Evolutionary conservation across 2,113 vertebrate genomes (phyloP), one percentile per base, ranked within the genome.

Genomic region (Hippolais icterina): DNA sequence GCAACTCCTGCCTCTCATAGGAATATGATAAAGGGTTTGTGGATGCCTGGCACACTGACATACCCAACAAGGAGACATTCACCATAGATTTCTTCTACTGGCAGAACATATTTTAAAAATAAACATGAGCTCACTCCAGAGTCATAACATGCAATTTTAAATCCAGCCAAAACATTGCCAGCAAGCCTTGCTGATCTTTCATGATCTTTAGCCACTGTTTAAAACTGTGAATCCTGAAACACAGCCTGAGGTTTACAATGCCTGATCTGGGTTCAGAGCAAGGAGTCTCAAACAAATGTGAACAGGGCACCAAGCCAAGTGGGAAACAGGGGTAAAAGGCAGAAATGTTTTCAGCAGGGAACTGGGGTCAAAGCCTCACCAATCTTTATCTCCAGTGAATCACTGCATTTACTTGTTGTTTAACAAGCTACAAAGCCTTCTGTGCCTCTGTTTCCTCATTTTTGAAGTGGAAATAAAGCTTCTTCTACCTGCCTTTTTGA

Each of bases 1-100:
- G 72, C 39, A 83, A 80, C 69, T 68, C 44, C 72, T 50, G 31
- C 33, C 79, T 23, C 64, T 92, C 80, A 50, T 3, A 87, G 88
- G 79, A 90, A 80, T 23, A 88, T 0, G 27, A 94, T 64, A 91
- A 93, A 94, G 87, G 56, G 23, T 46, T 69, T 60, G 47, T 57
- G 77, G 77, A 83, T 87, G 91, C 86, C 65, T 84, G 90, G 86
- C 77, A 89, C 64, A 75, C 37, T 75, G 61, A 64, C 80, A 81
- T 96, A 69, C 47, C 76, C 94, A 96, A 78, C 86, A 89, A 89
- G 88, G 90, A 94, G 88, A 96, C 56, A 82, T 89, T 93, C 90
- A 92, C 93, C 92, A 94, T 54, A 53, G 69, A 69, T 92, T 92
- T 93, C 69, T 95, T 68, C 80, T 75, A n/a, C 80, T 46, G 61